Evolutionary conservation across 2,113 vertebrate species (phyloP).

Genomic region (Baryphthengus martii): DNA sequence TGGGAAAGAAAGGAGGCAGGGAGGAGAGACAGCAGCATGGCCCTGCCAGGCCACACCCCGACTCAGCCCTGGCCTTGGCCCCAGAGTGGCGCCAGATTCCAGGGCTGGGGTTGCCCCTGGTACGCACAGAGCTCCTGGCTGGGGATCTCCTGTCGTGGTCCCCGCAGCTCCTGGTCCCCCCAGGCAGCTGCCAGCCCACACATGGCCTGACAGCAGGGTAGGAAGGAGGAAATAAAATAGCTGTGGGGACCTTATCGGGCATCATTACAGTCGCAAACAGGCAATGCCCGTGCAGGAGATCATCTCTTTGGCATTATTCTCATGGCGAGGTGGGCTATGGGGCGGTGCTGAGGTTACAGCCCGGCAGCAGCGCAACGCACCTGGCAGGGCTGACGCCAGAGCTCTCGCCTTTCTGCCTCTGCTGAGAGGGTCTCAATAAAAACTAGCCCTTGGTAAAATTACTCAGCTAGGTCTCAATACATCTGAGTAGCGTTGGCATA

Average conservation of each 20-base stretch:
- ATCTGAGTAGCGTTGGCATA: neutral
- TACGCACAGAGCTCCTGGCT: neutral
- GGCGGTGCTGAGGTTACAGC: neutral
- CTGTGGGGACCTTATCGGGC: neutral
- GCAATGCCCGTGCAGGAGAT: neutral
- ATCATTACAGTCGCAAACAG: neutral
- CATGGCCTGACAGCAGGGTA: neutral
- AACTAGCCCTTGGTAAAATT: neutral
- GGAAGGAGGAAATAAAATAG: neutral
- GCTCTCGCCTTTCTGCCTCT: neutral
- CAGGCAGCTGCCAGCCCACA: neutral
- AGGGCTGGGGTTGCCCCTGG: neutral
- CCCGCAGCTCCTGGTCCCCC: neutral
- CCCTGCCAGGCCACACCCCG: neutral
- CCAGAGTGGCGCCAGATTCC: neutral
- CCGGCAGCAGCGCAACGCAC: accelerated
- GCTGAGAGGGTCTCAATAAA: neutral
- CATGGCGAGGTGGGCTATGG: accelerated
- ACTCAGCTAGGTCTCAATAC: neutral
- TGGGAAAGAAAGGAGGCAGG: neutral
- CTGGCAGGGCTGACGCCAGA: neutral
- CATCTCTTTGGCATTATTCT: neutral
- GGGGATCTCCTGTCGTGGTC: neutral
- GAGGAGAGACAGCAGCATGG: accelerated
- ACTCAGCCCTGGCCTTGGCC: neutral